Evolutionary conservation across 2,888 invertebrate genomes (phyloP).

Genomic region (Caenorhabditis auriculariae): DNA sequence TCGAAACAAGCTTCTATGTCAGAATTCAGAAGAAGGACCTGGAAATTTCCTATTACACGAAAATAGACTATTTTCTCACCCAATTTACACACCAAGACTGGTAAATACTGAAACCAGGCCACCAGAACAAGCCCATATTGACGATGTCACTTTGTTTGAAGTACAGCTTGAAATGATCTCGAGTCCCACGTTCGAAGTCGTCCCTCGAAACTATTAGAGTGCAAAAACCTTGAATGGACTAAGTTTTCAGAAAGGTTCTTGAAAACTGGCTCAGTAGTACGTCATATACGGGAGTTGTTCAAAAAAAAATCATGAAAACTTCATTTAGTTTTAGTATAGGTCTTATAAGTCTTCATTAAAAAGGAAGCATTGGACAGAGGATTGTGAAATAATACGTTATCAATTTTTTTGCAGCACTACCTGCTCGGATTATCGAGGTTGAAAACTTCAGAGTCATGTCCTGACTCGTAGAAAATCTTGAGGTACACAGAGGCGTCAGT

Average conservation of each 20-base stretch:
- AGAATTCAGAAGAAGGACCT: slow-evolving; percentile 34
- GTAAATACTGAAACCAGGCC: slow-evolving; percentile 47
- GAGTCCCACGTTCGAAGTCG: slow-evolving; percentile 48
- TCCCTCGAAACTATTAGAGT: slow-evolving; percentile 15
- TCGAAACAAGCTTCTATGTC: slow-evolving; percentile 47
- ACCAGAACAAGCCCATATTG: slow-evolving; percentile 52
- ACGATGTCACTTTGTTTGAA: slow-evolving; percentile 49
- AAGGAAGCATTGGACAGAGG: neutral
- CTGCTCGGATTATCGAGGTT: slow-evolving; percentile 39
- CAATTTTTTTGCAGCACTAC: slow-evolving; percentile 4
- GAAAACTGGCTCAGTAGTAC: neutral
- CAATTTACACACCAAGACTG: slow-evolving; percentile 50
- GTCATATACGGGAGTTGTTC: too few species aligned
- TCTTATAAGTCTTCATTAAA: neutral
- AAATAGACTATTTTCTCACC: slow-evolving; percentile 20
- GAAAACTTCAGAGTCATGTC: slow-evolving; percentile 45
- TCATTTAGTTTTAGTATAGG: neutral
- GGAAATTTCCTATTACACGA: neutral
- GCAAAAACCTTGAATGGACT: neutral
- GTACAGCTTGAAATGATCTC: slow-evolving; percentile 48
- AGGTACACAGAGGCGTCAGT: slow-evolving; percentile 51
- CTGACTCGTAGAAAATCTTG: slow-evolving; percentile 48
- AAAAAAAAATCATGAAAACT: neutral
- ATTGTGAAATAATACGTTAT: neutral
- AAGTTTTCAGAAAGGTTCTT: neutral